Evolutionary conservation across 2,888 invertebrate genomes (phyloP), one percentile per base, ranked within the genome.

Genomic region (Erebia aethiops): DNA sequence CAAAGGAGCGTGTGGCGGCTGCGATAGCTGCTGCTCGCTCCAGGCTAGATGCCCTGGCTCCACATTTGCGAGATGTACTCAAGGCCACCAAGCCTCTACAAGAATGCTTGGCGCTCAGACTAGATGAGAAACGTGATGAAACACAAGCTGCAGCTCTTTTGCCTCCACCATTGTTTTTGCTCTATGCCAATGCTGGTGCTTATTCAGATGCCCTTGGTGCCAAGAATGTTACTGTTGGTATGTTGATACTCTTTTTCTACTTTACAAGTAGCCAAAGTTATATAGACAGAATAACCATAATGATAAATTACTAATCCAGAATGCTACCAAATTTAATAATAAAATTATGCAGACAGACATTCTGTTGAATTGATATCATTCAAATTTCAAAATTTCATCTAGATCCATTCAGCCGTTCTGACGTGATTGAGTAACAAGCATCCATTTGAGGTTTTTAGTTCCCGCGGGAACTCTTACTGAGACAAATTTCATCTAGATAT

Each of bases 11-110:
- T 61, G 95, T 98, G 1, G 95, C 95, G 1, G 94, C 95, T 56
- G 96, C 96, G 67, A 97, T 97, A 75, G 95, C 96, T 58, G 95
- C 94, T 14, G 96, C 97, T 72, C 95, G 96, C 67, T 95, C 96
- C 54, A 95, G 97, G 71, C 93, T 99, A 11, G 96, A 97, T 76
- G 97, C 96, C 67, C 94, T 99, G 54, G 95, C 95, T 8, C 98
- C 98, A 0, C 96, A 97, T 76, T 91, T 99, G 9, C 81, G 82
- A 64, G 90, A 91, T 80, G 91, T 92, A 1, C 86, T 94, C 3
- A 88, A 96, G 93, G 95, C 98, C 0, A 97, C 98, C 0, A 96
- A 97, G 84, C 98, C 98, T 0, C 91, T 99, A 18, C 98, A 98
- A 89, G 97, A 98, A 80, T 97, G 98, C 79, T 93, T 99, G 64